Evolutionary conservation across 1,140 invertebrate genomes (phyloP), one percentile per base, ranked within the genome.

Genomic region (Drosophila pruinosa): DNA sequence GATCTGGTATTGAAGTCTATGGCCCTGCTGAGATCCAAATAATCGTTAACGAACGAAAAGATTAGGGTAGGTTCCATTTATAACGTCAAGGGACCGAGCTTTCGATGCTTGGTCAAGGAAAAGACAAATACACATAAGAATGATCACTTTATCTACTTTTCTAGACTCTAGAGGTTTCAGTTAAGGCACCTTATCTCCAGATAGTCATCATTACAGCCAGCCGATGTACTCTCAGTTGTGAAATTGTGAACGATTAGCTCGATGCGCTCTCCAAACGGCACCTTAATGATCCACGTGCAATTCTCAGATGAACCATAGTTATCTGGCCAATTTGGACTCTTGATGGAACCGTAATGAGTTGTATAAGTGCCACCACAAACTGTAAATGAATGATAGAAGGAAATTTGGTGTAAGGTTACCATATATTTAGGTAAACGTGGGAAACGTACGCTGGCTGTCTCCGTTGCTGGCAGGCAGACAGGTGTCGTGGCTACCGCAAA

Each of bases 401-500:
- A 34, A 4, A n/a, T n/a, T 4, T 34, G 31, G n/a, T 10, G 2
- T n/a, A 0, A n/a, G 7, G 2, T 12, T 36, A n/a, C 0, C 7
- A 3, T 10, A n/a, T 1, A n/a, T n/a, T 2, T 28, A n/a, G n/a
- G n/a, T n/a, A n/a, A n/a, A n/a, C n/a, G 8, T n/a, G 15, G 5
- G 8, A 14, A 19, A 4, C 1, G 8, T 41, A 80, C 77, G 1
- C 95, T 94, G 0, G 45, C 50, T 5, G 54, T n/a, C n/a, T n/a
- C n/a, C 4, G 48, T 93, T 93, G 1, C 90, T 91, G 58, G 94
- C 93, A 28, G 94, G 92, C 1, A 98, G 80, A 83, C 97, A 98
- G 3, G 94, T 94, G 6, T 98, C 98, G 82, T 98, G 95, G 0
- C 95, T 97, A 91, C 98, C 97, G 91, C 98, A 99, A 4, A 98